Evolutionary conservation across 2,888 invertebrate genomes (phyloP).

Genomic region (Horisme vitalbata): DNA sequence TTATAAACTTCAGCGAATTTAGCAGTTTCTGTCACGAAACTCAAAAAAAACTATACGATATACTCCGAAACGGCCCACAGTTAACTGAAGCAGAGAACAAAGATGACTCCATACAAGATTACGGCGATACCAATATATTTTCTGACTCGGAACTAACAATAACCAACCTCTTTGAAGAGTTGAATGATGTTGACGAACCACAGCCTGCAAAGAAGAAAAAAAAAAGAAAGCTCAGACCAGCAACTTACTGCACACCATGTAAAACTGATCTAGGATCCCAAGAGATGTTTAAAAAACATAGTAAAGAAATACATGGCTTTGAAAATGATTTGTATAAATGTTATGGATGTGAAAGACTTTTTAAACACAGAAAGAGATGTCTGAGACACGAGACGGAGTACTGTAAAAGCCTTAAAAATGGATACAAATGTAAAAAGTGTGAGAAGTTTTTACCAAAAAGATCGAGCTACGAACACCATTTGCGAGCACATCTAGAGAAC

Average conservation of each 20-base stretch:
- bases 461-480: conserved; percentile 57
- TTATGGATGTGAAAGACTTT: conserved; percentile 67
- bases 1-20: conserved; percentile 59
- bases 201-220: conserved; percentile 34
- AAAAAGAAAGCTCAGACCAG: conserved; percentile 42
- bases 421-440: conserved; percentile 64
- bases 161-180: conserved; percentile 17
- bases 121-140: conserved; percentile 13
- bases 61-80: conserved; percentile 33
- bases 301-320: conserved; percentile 56
- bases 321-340: conserved; percentile 56
- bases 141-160: conserved; percentile 16
- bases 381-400: conserved; percentile 58
- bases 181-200: conserved; percentile 7
- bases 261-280: conserved; percentile 47
- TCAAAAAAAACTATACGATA: conserved; percentile 49
- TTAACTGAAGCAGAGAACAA: background rate
- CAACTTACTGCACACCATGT: conserved; percentile 63
- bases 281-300: conserved; percentile 50
- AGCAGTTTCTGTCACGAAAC: conserved; percentile 57
- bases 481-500: conserved; percentile 58
- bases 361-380: conserved; percentile 53
- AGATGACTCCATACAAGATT: background rate
- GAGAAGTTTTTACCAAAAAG: conserved; percentile 55
- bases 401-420: conserved; percentile 65